Conservation (phyloP, 2,888 invertebrate species). For the Cetonia aurata region DNA sequence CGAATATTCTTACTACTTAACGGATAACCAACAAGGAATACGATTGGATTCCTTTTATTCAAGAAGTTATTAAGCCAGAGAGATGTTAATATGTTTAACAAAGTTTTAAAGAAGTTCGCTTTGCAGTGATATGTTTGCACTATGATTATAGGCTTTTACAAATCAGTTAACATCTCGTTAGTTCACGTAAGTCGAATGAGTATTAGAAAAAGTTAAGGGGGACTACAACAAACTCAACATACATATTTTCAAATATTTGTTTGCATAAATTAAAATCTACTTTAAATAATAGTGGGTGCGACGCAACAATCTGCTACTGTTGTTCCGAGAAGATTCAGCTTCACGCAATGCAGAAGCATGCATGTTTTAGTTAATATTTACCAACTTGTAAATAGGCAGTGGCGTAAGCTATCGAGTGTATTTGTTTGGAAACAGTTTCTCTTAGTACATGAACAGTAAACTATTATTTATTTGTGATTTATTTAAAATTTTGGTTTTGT, state of each 20-base stretch:
- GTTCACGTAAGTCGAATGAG: conserved; percentile 41
- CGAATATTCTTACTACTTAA: conserved; percentile 14
- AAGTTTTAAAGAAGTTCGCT: conserved; percentile 41
- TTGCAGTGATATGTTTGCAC: conserved; percentile 40
- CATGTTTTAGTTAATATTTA: too few species aligned
- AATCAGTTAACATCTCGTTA: conserved; percentile 46
- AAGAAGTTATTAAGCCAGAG: conserved; percentile 16
- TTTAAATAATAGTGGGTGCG: conserved; percentile 35
- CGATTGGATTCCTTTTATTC: conserved; percentile 22
- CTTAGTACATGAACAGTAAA: too few species aligned
- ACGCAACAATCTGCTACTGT: conserved; percentile 17
- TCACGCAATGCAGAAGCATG: too few species aligned
- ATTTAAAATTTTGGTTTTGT: too few species aligned
- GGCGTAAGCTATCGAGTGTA: too few species aligned
- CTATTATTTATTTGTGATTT: too few species aligned
- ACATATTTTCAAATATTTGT: conserved; percentile 42
- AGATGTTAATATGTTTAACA: conserved; percentile 41
- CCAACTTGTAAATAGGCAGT: too few species aligned
- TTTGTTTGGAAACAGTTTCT: too few species aligned
- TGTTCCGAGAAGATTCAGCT: conserved; percentile 22
- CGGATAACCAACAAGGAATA: conserved; percentile 14
- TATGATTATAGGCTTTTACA: conserved; percentile 46
- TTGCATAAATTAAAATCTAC: conserved; percentile 39
- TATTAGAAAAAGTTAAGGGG: conserved; percentile 40
- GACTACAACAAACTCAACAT: conserved; percentile 29